Base-by-base conservation (phyloP, 2,888 invertebrate genomes). In the Ochropleura leucogaster region DNA sequence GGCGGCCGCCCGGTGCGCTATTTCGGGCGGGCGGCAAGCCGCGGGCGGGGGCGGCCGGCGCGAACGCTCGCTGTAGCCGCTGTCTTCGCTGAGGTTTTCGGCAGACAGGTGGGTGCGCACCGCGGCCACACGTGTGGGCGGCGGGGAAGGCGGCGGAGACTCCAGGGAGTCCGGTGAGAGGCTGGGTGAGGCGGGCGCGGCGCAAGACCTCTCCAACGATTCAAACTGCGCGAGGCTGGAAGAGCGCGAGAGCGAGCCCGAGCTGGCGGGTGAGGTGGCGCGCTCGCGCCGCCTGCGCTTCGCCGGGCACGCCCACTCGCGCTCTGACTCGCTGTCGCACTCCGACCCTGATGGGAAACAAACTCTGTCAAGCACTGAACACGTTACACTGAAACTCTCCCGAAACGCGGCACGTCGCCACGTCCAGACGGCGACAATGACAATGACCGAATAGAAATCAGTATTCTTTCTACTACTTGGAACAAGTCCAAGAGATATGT, bases 161-260 rank as follows among this genome's bases (percentile, higher is more conserved):
- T 96, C 96, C 66, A 96, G 90, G 55, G 96, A 96, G 91, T 97
- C 96, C 3, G 97, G 97, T 6, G 96, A 96, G 57, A 96, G 92
- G 90, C 95, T 93, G 76, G 94, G 94, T 44, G 95, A 95, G 66
- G 90, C 93, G 70, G 95, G 95, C n/a, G 95, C 95, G 49, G 95
- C 95, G 88, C 96, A 96, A 65, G 96, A 96, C 55, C 96, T 97
- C 92, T 98, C 98, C 78, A 98, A 95, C 7, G 98, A 98, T 94
- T 98, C 98, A 93, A 98, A 98, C 94, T 98, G 98, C 80, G 98
- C 97, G 81, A 98, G 96, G 87, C 98, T 98, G 84, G 98, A 98
- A 79, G 98, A 98, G 84, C 98, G 97, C 88, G 98, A 98, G 18
- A 98, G 96, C 66, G 98, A 98, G 91, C 95, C 92, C 90, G 95